phyloP scores from a whole-genome alignment of 2,113 vertebrate genomes.

The Thalassoma bifasciatum region DNA sequence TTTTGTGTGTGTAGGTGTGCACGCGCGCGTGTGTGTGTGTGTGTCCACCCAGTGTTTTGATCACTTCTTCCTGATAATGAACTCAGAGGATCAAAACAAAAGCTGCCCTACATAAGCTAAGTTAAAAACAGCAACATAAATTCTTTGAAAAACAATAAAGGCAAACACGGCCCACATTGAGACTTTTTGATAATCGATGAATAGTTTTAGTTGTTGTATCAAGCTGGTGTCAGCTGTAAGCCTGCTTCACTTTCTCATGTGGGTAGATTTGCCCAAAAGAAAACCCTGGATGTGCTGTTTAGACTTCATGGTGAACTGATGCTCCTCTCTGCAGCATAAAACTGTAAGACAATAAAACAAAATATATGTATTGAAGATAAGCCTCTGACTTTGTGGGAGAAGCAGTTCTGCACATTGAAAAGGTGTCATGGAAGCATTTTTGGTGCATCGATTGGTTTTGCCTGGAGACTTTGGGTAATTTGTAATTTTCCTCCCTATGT shows the following conservation, averaged over 20 bases:
- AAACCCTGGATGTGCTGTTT: neutral
- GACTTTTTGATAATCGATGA: neutral
- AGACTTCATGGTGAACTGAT: neutral
- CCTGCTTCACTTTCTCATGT: neutral
- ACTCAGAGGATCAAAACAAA: constrained; percentile 41
- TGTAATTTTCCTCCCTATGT: too few species aligned
- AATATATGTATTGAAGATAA: too few species aligned
- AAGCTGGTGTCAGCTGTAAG: neutral
- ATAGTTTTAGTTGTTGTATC: neutral
- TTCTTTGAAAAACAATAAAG: neutral
- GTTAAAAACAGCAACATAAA: constrained; percentile 35
- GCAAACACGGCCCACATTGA: neutral
- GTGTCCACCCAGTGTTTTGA: constrained; percentile 23
- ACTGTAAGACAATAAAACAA: too few species aligned
- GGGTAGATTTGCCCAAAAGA: too few species aligned
- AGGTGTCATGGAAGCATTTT: too few species aligned
- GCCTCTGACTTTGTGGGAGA: too few species aligned
- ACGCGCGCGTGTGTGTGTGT: neutral
- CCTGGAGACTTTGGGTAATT: too few species aligned
- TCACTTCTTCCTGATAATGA: constrained; percentile 28
- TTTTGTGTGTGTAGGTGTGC: constrained; percentile 6
- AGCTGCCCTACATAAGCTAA: constrained; percentile 34
- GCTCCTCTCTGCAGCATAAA: neutral
- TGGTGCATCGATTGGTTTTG: too few species aligned
- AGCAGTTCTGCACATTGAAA: too few species aligned